phyloP scores from a whole-genome alignment of 2,113 vertebrate species.

The Alexandromys fortis region DNA sequence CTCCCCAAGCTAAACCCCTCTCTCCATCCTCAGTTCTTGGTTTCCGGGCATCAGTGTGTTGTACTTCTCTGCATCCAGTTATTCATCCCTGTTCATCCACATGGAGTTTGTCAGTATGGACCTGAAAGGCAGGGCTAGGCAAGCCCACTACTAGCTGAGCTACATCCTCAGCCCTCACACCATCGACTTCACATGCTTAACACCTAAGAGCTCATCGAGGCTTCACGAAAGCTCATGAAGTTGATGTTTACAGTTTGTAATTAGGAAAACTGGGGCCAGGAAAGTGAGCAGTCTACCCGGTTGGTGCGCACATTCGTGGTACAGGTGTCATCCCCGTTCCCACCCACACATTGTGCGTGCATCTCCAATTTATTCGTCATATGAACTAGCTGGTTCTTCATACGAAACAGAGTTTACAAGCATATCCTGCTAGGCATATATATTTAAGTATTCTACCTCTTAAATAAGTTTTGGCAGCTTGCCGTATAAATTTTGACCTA shows the following conservation, averaged over 20 bases:
- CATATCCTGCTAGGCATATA: neutral
- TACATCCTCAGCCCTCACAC: too few species aligned
- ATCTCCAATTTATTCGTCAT: neutral
- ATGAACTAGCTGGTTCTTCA: neutral
- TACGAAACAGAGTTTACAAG: neutral
- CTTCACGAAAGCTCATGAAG: too few species aligned
- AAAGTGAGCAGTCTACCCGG: too few species aligned
- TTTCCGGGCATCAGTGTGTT: neutral
- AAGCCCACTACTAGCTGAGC: too few species aligned
- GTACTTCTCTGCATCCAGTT: neutral
- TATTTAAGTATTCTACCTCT: conserved; percentile 41
- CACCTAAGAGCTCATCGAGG: too few species aligned
- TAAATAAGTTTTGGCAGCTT: conserved; percentile 2
- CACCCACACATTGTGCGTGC: too few species aligned
- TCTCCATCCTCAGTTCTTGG: neutral
- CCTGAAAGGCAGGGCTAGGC: too few species aligned
- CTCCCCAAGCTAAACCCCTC: neutral
- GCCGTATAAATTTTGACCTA: neutral
- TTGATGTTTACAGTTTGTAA: too few species aligned
- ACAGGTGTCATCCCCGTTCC: neutral
- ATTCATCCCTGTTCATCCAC: neutral
- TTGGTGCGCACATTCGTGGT: too few species aligned
- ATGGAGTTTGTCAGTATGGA: too few species aligned
- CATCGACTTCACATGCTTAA: too few species aligned
- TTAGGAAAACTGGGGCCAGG: too few species aligned